phyloP scores from a whole-genome alignment of 2,888 invertebrate species.

The Anodontia alba region DNA sequence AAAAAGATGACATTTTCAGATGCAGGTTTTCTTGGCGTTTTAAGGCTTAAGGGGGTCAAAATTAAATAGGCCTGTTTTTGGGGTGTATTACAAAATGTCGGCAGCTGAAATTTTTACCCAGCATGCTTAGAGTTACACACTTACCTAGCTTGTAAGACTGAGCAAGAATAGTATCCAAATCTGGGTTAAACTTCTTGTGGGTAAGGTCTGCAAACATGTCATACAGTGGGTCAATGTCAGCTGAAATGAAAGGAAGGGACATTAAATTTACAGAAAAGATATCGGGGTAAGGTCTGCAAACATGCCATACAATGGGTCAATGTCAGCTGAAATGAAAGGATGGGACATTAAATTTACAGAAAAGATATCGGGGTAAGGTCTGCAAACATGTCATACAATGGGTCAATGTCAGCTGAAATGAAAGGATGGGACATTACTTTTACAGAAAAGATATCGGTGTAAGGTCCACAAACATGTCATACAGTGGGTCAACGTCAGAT shows the following conservation, averaged over 20 bases:
- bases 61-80: too few relatives aligned
- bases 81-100: too few relatives aligned
- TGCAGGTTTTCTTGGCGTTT: too few relatives aligned
- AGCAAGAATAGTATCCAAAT: not conserved
- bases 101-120: too few relatives aligned
- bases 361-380: not conserved
- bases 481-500: not conserved
- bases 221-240: not conserved
- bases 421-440: not conserved
- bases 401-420: not conserved
- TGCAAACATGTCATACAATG: not conserved
- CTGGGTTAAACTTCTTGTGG: not conserved
- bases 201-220: slow-evolving; percentile 5
- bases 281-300: not conserved
- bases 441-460: too few relatives aligned
- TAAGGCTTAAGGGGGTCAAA: too few relatives aligned
- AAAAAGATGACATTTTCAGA: too few relatives aligned
- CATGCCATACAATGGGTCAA: not conserved
- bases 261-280: too few relatives aligned
- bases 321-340: not conserved
- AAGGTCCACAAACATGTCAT: not conserved
- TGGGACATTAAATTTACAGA: too few relatives aligned
- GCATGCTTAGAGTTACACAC: too few relatives aligned
- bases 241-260: not conserved
- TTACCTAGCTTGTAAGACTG: not conserved